A percentile compares a stretch with the other conserved stretches of the same genome.
Conservation (phyloP, 2,113 vertebrate genomes). For the Pogonocichla stellata region DNA sequence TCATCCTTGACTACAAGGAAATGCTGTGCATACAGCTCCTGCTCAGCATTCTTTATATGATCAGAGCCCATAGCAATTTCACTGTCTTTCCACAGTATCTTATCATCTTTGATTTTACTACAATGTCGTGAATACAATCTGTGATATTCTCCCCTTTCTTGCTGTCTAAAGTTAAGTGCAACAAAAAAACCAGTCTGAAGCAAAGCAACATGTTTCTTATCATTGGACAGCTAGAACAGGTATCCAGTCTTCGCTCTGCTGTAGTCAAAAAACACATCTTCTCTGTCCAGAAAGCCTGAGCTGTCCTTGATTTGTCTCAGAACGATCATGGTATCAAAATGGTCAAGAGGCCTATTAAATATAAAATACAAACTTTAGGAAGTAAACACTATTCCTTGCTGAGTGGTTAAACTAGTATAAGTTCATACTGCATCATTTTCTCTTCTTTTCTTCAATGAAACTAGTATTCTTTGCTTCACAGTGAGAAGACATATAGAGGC, state of each 20-base stretch:
- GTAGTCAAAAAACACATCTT: neutral
- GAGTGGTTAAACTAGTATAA: neutral
- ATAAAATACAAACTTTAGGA: neutral
- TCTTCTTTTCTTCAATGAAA: neutral
- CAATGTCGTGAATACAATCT: neutral
- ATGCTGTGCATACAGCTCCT: rapidly evolving
- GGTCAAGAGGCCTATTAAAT: neutral
- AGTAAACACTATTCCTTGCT: neutral
- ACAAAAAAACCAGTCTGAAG: neutral
- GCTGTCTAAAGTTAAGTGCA: neutral
- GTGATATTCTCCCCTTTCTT: neutral
- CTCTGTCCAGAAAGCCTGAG: neutral
- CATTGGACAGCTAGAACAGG: neutral
- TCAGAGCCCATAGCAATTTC: neutral
- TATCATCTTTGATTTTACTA: neutral
- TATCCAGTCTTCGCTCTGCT: neutral
- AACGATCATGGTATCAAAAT: neutral
- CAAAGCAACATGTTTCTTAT: neutral
- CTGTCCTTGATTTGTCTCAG: neutral
- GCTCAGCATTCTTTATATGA: neutral
- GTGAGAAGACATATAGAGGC: neutral
- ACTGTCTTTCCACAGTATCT: neutral
- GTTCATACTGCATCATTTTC: neutral
- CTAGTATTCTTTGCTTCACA: neutral
- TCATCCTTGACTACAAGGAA: neutral